A percentile compares a stretch with the other conserved stretches of the same genome.
Conservation (phyloP, 1,140 invertebrate species). For the Halyomorpha halys region DNA sequence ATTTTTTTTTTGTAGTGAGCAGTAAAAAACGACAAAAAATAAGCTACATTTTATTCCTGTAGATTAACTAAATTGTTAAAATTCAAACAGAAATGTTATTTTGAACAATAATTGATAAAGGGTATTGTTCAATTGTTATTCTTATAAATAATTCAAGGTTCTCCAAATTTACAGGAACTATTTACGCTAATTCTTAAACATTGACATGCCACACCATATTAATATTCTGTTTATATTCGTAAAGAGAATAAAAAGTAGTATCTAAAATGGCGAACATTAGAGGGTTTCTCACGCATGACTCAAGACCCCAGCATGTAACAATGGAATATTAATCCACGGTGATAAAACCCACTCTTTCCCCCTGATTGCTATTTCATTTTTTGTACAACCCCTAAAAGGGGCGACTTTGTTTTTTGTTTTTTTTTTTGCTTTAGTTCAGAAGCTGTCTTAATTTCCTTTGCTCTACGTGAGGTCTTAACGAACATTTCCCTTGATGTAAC, state of each 20-base stretch:
- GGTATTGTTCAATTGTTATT: too few species aligned
- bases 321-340: conserved; percentile 17
- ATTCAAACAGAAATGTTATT: too few species aligned
- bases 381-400: conserved; percentile 2
- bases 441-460: conserved; percentile 6
- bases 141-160: too few species aligned
- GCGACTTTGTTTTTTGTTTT: background rate
- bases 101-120: too few species aligned
- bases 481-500: too few species aligned
- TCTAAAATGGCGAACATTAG: background rate
- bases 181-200: too few species aligned
- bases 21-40: too few species aligned
- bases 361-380: conserved; percentile 18
- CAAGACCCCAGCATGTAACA: background rate
- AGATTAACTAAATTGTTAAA: too few species aligned
- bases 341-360: conserved; percentile 19
- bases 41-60: too few species aligned
- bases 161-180: too few species aligned
- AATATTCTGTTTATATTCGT: background rate
- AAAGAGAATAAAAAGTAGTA: background rate
- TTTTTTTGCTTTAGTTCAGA: background rate
- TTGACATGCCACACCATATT: too few species aligned
- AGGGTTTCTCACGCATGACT: conserved; percentile 19
- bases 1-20: too few species aligned
- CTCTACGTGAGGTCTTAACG: background rate